phyloP scores from a whole-genome alignment of 2,113 vertebrate species.

The Plectropomus leopardus region DNA sequence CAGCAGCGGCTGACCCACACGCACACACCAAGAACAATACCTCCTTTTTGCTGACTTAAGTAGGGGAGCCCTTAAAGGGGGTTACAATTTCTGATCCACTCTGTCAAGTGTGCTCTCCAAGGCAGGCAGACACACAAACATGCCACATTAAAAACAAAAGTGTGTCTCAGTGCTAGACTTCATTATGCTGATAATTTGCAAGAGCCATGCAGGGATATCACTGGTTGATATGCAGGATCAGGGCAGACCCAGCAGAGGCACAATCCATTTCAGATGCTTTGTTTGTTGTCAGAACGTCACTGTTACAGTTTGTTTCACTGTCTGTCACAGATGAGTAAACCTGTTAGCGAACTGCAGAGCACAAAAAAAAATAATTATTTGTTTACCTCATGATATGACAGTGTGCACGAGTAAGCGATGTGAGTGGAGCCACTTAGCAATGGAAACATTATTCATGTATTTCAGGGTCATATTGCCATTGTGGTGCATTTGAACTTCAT shows the following conservation, averaged over 20 bases:
- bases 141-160: conserved; percentile 4
- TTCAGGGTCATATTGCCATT: background rate
- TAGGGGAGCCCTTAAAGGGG: conserved; percentile 46
- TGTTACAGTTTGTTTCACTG: background rate
- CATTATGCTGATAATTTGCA: conserved; percentile 4
- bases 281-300: background rate
- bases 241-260: background rate
- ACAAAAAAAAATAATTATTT: background rate
- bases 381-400: conserved; percentile 7
- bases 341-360: conserved; percentile 9
- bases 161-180: conserved; percentile 7
- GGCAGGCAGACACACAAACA: conserved; percentile 29
- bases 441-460: conserved; percentile 8
- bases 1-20: conserved; percentile 47
- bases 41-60: conserved; percentile 67
- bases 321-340: background rate
- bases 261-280: background rate
- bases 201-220: background rate
- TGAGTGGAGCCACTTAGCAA: background rate
- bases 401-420: background rate
- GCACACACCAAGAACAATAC: conserved; percentile 67
- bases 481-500: background rate
- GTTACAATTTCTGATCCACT: conserved; percentile 50
- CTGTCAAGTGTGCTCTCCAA: conserved; percentile 38
- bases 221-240: background rate